Conservation (phyloP, 2,888 invertebrate species). For the Deroplatys truncata region DNA sequence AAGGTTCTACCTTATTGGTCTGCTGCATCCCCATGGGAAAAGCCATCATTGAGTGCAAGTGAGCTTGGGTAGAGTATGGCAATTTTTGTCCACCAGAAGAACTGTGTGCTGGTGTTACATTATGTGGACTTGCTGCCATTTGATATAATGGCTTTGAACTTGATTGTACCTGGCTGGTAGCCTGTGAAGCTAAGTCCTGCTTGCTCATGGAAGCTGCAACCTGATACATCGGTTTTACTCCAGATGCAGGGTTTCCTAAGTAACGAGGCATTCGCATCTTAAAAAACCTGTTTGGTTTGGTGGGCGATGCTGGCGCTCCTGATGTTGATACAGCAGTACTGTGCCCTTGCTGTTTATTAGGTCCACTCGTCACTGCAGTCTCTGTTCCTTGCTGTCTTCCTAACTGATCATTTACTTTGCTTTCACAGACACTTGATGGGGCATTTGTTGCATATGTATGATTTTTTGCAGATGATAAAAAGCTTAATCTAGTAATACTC, state of each 20-base stretch:
- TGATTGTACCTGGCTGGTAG: neutral
- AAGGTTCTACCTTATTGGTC: neutral
- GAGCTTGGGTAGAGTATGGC: neutral
- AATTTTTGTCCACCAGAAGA: neutral
- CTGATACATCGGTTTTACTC: constrained; percentile 57
- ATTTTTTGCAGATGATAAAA: constrained; percentile 23
- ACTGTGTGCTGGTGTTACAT: neutral
- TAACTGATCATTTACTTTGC: neutral
- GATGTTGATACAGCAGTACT: neutral
- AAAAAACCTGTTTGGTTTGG: constrained; percentile 54
- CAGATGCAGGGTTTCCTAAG: constrained; percentile 55
- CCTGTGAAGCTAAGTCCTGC: neutral
- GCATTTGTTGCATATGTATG: constrained; percentile 5
- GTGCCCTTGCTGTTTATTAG: neutral
- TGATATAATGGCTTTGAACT: constrained; percentile 1
- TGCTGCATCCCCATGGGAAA: neutral
- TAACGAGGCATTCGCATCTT: constrained; percentile 54
- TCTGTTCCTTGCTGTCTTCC: neutral
- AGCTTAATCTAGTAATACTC: constrained; percentile 46
- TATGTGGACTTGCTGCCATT: neutral
- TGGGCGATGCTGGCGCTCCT: constrained; percentile 16
- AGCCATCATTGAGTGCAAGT: neutral
- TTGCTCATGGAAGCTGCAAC: constrained; percentile 41
- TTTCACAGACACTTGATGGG: neutral
- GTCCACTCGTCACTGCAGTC: neutral